phyloP scores from a whole-genome alignment of 2,888 invertebrate species.

The Galeopsomyia nigrocyanea region DNA sequence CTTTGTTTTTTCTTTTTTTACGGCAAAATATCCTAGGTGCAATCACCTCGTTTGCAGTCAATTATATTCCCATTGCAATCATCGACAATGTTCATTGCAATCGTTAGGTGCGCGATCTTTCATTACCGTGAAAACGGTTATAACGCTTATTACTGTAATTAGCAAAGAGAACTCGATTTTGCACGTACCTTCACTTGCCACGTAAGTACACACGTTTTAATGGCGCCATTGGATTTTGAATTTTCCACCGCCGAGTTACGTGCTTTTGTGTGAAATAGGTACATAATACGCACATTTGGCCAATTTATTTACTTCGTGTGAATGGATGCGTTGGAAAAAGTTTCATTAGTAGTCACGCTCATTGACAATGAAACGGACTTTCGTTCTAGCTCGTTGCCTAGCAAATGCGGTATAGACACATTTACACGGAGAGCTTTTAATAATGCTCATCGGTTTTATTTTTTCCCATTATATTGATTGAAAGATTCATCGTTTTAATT shows the following conservation, averaged over 20 bases:
- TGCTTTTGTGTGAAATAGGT: slow-evolving; percentile 23
- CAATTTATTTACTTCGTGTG: no score
- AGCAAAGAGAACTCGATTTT: neutral
- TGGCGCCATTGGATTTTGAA: slow-evolving; percentile 3
- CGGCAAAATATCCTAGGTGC: no score
- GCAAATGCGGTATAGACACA: neutral
- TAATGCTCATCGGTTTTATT: no score
- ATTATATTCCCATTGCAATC: no score
- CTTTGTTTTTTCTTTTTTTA: no score
- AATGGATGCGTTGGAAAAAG: slow-evolving; percentile 17
- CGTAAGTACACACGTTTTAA: neutral
- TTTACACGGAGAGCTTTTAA: neutral
- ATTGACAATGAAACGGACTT: slow-evolving; percentile 16
- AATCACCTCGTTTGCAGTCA: no score
- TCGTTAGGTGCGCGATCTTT: no score
- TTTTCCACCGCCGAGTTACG: slow-evolving; percentile 25
- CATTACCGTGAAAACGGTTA: no score
- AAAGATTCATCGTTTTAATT: slow-evolving; percentile 18
- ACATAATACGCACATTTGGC: neutral
- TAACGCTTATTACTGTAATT: no score
- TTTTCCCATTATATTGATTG: no score
- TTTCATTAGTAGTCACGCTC: slow-evolving; percentile 36
- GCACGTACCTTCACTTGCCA: slow-evolving; percentile 1
- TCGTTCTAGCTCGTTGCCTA: slow-evolving; percentile 23
- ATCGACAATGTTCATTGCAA: no score